phyloP scores from a whole-genome alignment of 2,797 vertebrate genomes.

The Triplophysa bombifrons region DNA sequence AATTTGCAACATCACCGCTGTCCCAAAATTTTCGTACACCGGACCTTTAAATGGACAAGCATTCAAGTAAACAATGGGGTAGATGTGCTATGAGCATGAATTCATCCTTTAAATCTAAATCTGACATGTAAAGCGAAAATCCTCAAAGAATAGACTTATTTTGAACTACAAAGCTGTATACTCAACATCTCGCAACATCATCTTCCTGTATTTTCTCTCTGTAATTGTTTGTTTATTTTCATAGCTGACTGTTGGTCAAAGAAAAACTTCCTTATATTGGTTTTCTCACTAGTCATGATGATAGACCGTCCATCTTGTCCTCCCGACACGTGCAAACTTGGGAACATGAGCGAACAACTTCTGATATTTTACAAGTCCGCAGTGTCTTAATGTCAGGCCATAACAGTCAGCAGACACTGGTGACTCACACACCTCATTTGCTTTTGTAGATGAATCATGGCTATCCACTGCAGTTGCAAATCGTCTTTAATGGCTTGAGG shows the following conservation, averaged over 20 bases:
- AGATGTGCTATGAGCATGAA: no score
- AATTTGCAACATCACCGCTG: no score
- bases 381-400: slow-evolving; percentile 53
- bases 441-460: slow-evolving; percentile 72
- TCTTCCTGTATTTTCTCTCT: slow-evolving; percentile 4
- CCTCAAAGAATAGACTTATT: neutral
- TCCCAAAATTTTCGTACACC: no score
- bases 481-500: slow-evolving; percentile 49
- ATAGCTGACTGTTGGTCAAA: neutral
- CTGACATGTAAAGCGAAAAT: neutral
- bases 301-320: slow-evolving; percentile 25
- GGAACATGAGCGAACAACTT: slow-evolving; percentile 68
- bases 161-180: neutral
- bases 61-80: no score
- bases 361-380: slow-evolving; percentile 63
- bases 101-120: no score
- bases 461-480: slow-evolving; percentile 68
- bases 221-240: slow-evolving; percentile 8
- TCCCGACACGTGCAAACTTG: slow-evolving; percentile 61
- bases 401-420: slow-evolving; percentile 71
- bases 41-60: no score
- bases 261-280: slow-evolving; percentile 16
- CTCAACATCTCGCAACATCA: slow-evolving; percentile 11
- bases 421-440: slow-evolving; percentile 76
- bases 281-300: slow-evolving; percentile 20